These are phyloP conservation scores for Thysanoteuthis rhombus DNA, from an alignment of 2,888 invertebrate genomes.

Conservation along the genomic window DNA sequence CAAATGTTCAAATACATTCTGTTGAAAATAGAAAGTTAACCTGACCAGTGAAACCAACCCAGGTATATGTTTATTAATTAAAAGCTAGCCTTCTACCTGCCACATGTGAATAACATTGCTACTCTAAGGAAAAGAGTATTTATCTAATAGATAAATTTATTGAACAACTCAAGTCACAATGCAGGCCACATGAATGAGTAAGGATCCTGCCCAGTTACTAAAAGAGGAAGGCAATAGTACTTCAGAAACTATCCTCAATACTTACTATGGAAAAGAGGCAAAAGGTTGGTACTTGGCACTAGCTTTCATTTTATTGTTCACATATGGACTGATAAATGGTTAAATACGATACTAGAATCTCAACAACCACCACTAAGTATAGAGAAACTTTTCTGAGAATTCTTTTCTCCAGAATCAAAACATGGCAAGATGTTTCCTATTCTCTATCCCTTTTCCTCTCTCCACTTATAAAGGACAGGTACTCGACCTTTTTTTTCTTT, in stretches of 20 bases:
- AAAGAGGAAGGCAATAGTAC: not conserved
- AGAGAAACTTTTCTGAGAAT: not conserved
- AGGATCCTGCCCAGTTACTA: not conserved
- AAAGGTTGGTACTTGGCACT: not conserved
- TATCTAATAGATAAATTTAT: not conserved
- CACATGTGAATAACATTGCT: not conserved
- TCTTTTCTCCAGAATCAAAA: not conserved
- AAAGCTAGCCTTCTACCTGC: not conserved
- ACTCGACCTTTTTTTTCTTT: not conserved
- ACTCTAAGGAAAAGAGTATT: not conserved
- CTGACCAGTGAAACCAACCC: too few relatives aligned
- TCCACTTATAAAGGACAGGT: not conserved
- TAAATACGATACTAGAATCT: not conserved
- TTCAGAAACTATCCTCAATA: not conserved
- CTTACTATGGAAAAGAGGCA: too few relatives aligned
- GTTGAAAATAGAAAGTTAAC: not conserved
- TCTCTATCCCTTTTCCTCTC: not conserved
- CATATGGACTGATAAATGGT: not conserved
- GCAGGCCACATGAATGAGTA: not conserved
- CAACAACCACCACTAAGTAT: not conserved
- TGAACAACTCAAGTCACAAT: not conserved
- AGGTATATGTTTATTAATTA: not conserved
- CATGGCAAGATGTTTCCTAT: not conserved
- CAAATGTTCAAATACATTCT: not conserved
- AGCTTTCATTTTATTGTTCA: not conserved